phyloP scores from a whole-genome alignment of 2,113 vertebrate species.

The Lasiurus cinereus region DNA sequence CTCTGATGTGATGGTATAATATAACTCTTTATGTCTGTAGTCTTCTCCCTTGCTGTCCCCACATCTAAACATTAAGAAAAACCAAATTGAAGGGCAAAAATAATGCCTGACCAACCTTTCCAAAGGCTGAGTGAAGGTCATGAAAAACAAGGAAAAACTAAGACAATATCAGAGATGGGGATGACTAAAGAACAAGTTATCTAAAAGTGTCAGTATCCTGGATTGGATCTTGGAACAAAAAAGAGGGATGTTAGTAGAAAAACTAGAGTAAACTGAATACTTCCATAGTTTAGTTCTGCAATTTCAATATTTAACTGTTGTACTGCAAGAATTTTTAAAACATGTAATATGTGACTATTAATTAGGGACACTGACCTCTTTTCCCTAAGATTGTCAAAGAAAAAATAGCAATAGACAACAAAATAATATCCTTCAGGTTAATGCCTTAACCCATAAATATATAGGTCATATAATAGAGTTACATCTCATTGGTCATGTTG shows the following conservation, averaged over 20 bases:
- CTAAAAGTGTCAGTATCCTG: neutral
- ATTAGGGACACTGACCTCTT: neutral
- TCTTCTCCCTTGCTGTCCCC: neutral
- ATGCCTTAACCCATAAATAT: neutral
- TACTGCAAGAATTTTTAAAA: neutral
- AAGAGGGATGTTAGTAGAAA: neutral
- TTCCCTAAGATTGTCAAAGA: neutral
- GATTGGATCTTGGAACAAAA: neutral
- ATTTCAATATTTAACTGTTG: neutral
- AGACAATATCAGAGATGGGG: neutral
- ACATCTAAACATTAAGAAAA: neutral
- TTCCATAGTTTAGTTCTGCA: neutral
- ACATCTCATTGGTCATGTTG: neutral
- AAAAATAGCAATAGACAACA: neutral
- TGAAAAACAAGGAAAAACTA: neutral
- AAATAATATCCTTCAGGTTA: neutral
- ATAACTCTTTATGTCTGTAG: fast-evolving
- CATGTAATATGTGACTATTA: neutral
- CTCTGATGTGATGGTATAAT: neutral
- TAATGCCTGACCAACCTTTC: neutral
- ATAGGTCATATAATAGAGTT: neutral
- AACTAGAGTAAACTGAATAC: neutral
- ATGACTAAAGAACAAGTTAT: neutral
- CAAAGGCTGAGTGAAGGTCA: neutral
- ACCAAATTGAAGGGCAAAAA: neutral